Evolutionary conservation across 2,888 invertebrate genomes (phyloP).

Genomic region (Synergus gifuensis): DNA sequence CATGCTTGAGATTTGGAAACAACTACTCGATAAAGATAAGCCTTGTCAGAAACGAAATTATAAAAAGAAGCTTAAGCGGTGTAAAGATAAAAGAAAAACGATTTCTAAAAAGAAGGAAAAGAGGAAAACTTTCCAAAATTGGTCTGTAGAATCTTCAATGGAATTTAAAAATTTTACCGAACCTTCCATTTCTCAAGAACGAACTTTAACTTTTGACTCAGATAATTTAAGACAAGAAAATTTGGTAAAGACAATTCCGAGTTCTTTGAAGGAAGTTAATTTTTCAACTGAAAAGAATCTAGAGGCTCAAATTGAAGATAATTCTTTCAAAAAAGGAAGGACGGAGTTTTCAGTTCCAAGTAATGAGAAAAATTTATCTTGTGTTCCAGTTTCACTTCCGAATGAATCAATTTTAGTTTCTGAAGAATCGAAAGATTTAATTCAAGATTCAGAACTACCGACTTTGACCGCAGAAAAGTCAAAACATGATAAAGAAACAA

Average conservation of each 20-base stretch:
- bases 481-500: not conserved
- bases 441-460: not conserved
- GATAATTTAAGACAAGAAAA: not conserved
- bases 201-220: not conserved
- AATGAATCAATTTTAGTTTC: not conserved
- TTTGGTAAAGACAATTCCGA: not conserved
- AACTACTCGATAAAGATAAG: slow-evolving; percentile 6
- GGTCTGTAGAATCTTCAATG: slow-evolving; percentile 1
- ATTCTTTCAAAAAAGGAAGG: not conserved
- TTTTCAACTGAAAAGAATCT: not conserved
- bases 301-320: not conserved
- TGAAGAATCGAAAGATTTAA: too few species aligned
- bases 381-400: not conserved
- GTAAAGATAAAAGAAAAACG: not conserved
- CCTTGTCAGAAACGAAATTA: not conserved
- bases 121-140: not conserved
- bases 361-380: not conserved
- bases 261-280: not conserved
- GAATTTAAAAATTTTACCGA: not conserved
- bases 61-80: slow-evolving; percentile 3
- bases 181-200: too few species aligned
- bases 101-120: not conserved
- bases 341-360: not conserved
- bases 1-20: not conserved
- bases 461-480: not conserved